Evolutionary conservation across 2,113 vertebrate genomes (phyloP), one percentile per base, ranked within the genome.

Genomic region (Paramisgurnus dabryanus): DNA sequence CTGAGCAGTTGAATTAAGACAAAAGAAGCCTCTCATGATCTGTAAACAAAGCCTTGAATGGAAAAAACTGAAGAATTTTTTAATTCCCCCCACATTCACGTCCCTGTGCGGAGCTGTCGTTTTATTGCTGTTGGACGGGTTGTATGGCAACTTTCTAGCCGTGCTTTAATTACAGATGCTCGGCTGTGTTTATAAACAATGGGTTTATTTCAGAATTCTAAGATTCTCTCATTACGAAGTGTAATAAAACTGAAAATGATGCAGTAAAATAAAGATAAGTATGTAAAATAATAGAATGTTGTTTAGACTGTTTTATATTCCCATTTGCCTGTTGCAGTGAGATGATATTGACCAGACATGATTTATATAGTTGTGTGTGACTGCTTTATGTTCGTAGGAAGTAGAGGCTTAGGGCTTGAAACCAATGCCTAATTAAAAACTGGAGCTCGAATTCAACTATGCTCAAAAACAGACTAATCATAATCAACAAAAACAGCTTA

Each of bases 401-500:
- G 6, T 50, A 61, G 60, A 80, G 63, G 63, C 22, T 18, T 39
- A 40, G 41, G 63, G 4, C 41, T 64, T 9, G 4, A 68, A 66
- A 68, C 22, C 67, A 76, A 9, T 41, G 11, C 17, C 68, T 76
- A 69, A 82, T 77, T 73, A 75, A 47, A 69, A 50, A 22, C 49
- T 69, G n/a, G 39, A 63, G 67, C 12, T 6, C 39, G 18, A 55
- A 45, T 27, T 80, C 34, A 80, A 55, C 45, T 53, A 64, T 41
- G 61, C 49, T 12, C 22, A 68, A 70, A 55, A 63, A 49, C 22
- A 64, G 64, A n/a, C 18, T 40, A 64, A 79, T 53, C 58, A 64
- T 41, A 69, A 57, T 68, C 50, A 57, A 61, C 76, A 57, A 79
- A 60, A 69, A 63, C 77, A 64, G 58, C 77, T 63, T 10, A 71